phyloP scores from a whole-genome alignment of 92 coral and sea anemone genomes.

The Paramuricea clavata region DNA sequence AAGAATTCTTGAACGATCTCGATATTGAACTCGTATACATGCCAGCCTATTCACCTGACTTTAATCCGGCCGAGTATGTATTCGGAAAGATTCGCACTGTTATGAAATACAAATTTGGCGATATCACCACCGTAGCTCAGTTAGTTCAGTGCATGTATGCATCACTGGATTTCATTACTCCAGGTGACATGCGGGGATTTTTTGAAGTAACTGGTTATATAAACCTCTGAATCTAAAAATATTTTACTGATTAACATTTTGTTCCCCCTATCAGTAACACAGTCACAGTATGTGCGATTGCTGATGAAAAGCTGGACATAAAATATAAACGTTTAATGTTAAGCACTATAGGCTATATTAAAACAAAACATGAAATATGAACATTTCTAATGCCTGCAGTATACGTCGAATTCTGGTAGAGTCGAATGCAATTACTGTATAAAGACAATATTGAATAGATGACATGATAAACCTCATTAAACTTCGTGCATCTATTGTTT shows the following conservation, averaged over 20 bases:
- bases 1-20: slow-evolving; percentile 41
- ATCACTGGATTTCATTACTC: slow-evolving; percentile 44
- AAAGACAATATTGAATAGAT: too few species aligned
- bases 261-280: too few species aligned
- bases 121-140: slow-evolving; percentile 44
- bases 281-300: too few species aligned
- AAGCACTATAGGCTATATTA: too few species aligned
- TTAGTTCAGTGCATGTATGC: too few species aligned
- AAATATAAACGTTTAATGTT: too few species aligned
- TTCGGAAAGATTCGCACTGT: slow-evolving; percentile 43
- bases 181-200: slow-evolving; percentile 46
- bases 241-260: not conserved
- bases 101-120: slow-evolving; percentile 29
- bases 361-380: too few species aligned
- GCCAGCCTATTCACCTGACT: not conserved
- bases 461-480: too few species aligned
- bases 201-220: slow-evolving; percentile 18
- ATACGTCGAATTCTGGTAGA: too few species aligned
- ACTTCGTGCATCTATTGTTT: slow-evolving; percentile 53
- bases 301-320: too few species aligned
- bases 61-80: slow-evolving; percentile 52
- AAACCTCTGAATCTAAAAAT: slow-evolving; percentile 9
- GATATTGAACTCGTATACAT: not conserved
- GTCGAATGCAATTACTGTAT: too few species aligned
- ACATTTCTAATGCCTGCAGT: too few species aligned